These are phyloP conservation scores for Dipodomys spectabilis DNA, from an alignment of 2,113 vertebrate genomes.

Conservation along the genomic window DNA sequence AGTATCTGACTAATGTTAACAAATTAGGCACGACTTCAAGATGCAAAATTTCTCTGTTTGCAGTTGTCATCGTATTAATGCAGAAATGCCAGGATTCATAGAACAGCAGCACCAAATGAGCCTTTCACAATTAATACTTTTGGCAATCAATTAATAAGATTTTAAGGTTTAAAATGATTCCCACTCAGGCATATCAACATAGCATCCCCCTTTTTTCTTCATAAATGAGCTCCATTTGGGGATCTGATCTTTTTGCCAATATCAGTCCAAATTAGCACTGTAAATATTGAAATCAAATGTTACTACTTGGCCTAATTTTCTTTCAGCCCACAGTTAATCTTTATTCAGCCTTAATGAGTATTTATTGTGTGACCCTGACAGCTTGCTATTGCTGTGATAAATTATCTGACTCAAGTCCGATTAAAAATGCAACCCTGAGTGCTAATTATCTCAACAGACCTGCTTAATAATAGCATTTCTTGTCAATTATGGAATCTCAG, in stretches of 20 bases:
- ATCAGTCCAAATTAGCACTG: conserved; percentile 85
- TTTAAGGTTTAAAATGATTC: conserved; percentile 76
- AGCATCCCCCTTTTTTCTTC: conserved; percentile 65
- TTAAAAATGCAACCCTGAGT: conserved; percentile 90
- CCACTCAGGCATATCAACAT: conserved; percentile 50
- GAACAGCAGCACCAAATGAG: conserved; percentile 81
- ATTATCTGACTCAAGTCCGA: conserved; percentile 91
- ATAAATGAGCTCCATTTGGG: conserved; percentile 81
- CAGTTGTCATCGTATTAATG: conserved; percentile 79
- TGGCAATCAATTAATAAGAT: conserved; percentile 74
- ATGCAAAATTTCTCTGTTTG: conserved; percentile 77
- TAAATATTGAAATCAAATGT: conserved; percentile 88
- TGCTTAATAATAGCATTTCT: conserved; percentile 89
- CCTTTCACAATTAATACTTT: conserved; percentile 83
- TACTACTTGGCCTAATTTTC: conserved; percentile 87
- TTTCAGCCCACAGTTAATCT: conserved; percentile 89
- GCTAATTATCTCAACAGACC: conserved; percentile 91
- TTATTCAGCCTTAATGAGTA: conserved; percentile 92
- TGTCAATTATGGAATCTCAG: conserved; percentile 90
- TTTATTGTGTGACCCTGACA: conserved; percentile 91
- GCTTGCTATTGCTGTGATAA: conserved; percentile 91
- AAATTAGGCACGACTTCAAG: conserved; percentile 85
- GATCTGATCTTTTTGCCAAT: conserved; percentile 86
- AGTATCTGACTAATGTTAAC: conserved; percentile 85
- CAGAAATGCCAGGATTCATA: conserved; percentile 57